Conservation (phyloP, 2,113 vertebrate genomes). For the Oncorhynchus gorbuscha region DNA sequence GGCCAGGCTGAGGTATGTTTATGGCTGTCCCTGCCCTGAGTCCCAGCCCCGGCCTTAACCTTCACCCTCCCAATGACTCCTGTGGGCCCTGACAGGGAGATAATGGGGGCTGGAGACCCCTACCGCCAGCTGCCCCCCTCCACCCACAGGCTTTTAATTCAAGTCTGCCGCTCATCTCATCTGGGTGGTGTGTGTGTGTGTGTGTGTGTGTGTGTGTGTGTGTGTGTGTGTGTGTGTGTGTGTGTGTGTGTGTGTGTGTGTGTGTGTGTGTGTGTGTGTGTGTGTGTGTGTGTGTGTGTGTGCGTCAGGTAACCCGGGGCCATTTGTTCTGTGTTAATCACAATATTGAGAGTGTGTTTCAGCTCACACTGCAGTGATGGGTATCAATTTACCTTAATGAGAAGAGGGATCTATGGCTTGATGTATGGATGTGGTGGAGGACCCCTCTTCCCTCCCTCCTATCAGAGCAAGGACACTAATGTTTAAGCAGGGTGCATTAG, state of each 20-base stretch:
- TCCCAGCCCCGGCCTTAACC: slow-evolving; percentile 43
- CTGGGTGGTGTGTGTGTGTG: background rate
- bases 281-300: background rate
- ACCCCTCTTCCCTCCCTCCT: slow-evolving; percentile 44
- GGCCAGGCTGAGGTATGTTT: slow-evolving; percentile 41
- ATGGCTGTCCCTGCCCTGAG: slow-evolving; percentile 34
- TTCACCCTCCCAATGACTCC: slow-evolving; percentile 49
- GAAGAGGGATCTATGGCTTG: slow-evolving; percentile 56
- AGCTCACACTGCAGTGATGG: slow-evolving; percentile 57
- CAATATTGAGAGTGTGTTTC: slow-evolving; percentile 73
- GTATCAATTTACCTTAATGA: slow-evolving; percentile 73
- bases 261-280: background rate
- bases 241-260: background rate
- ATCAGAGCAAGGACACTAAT: slow-evolving; percentile 74
- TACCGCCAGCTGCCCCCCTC: slow-evolving; percentile 49
- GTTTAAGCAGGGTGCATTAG: slow-evolving; percentile 84
- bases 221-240: no score
- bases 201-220: background rate
- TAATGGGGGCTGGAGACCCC: slow-evolving; percentile 59
- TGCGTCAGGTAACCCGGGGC: slow-evolving; percentile 47
- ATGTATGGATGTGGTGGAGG: slow-evolving; percentile 45
- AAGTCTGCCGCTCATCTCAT: slow-evolving; percentile 63
- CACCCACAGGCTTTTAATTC: slow-evolving; percentile 71
- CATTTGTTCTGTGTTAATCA: slow-evolving; percentile 76
- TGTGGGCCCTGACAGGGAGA: slow-evolving; percentile 46